Evolutionary conservation across 2,888 invertebrate species (phyloP).

Genomic region (Melipona beecheii): DNA sequence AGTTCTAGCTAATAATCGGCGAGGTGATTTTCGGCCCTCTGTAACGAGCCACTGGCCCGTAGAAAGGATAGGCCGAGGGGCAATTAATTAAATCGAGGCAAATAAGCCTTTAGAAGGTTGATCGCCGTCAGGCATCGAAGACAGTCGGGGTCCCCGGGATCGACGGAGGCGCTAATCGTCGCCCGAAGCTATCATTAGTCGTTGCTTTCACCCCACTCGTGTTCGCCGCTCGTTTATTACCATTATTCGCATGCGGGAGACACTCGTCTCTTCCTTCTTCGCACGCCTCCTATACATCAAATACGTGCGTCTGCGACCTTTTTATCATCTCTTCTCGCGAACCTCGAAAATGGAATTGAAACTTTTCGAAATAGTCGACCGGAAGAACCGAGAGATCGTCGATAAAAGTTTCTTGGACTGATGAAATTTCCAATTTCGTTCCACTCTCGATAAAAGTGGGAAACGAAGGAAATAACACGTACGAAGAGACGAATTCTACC

Average conservation of each 20-base stretch:
- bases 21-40: slow-evolving; percentile 49
- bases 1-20: slow-evolving; percentile 17
- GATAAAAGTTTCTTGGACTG: no score
- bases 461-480: no score
- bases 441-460: no score
- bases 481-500: no score
- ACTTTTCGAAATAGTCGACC: no score
- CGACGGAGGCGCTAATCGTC: slow-evolving; percentile 77
- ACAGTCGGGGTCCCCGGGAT: slow-evolving; percentile 68
- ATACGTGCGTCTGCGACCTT: not conserved
- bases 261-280: slow-evolving; percentile 34
- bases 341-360: not conserved
- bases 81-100: slow-evolving; percentile 82
- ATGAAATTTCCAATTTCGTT: no score
- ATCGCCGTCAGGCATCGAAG: slow-evolving; percentile 68
- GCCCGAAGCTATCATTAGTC: slow-evolving; percentile 80
- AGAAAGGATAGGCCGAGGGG: slow-evolving; percentile 65
- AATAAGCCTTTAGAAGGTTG: slow-evolving; percentile 78
- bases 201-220: slow-evolving; percentile 69
- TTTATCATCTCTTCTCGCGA: not conserved
- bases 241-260: slow-evolving; percentile 47
- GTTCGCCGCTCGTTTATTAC: slow-evolving; percentile 58
- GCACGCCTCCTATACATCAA: slow-evolving; percentile 12
- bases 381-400: no score
- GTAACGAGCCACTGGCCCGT: slow-evolving; percentile 16